A percentile compares a stretch with the other conserved stretches of the same genome.
Evolutionary conservation across 2,888 invertebrate genomes (phyloP).

Genomic region (Eupelmus urozonus): DNA sequence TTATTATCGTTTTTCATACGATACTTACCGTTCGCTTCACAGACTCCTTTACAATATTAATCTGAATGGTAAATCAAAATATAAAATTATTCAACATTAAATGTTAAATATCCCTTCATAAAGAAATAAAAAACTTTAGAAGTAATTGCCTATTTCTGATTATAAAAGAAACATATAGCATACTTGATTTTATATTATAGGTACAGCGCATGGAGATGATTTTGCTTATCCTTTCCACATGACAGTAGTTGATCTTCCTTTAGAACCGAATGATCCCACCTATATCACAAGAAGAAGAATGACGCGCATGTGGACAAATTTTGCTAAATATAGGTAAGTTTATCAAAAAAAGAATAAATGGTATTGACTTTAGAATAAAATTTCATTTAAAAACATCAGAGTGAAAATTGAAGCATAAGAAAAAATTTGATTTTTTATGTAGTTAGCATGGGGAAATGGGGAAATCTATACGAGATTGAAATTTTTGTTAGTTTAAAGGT

Average conservation of each 20-base stretch:
- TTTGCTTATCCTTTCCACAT: constrained; percentile 80
- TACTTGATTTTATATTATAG: constrained; percentile 65
- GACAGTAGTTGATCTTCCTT: constrained; percentile 43
- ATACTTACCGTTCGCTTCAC: constrained; percentile 57
- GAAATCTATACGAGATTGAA: no score
- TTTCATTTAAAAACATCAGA: no score
- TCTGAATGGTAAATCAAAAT: constrained; percentile 48
- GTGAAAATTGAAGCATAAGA: no score
- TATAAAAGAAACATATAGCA: no score
- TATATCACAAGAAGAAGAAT: constrained; percentile 77
- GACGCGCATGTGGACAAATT: constrained; percentile 82
- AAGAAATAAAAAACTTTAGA: neutral
- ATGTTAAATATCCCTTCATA: neutral
- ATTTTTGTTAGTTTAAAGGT: no score
- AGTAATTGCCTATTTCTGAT: no score
- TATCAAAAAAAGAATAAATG: no score
- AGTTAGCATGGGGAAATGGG: no score
- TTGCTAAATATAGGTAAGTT: constrained; percentile 77
- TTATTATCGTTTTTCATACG: constrained; percentile 64
- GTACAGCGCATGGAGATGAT: constrained; percentile 82
- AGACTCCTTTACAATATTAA: constrained; percentile 24
- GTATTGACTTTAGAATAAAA: no score
- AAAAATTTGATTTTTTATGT: no score
- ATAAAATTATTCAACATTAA: neutral
- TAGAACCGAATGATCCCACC: constrained; percentile 15